Conservation (phyloP, 1,140 invertebrate species). For the Dolichoris vasculosae region DNA sequence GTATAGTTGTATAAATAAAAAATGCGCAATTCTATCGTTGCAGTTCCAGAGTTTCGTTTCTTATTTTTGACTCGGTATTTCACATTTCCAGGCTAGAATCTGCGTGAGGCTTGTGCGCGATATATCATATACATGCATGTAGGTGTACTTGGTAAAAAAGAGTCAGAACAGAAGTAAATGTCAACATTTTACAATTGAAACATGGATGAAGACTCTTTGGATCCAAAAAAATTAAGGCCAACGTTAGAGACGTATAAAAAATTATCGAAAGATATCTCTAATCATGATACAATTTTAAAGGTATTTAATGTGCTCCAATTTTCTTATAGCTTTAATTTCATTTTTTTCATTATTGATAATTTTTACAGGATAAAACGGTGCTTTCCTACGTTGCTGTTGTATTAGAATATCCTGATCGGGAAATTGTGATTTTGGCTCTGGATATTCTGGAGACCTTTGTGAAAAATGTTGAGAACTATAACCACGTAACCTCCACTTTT, state of each 20-base stretch:
- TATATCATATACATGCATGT: not conserved
- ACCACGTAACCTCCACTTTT: conserved; percentile 73
- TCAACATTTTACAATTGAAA: conserved; percentile 57
- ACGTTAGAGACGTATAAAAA: conserved; percentile 71
- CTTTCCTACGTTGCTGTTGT: conserved; percentile 71
- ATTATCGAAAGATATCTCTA: conserved; percentile 68
- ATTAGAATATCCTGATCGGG: conserved; percentile 68
- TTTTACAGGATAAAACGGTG: conserved; percentile 71
- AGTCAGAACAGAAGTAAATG: not conserved
- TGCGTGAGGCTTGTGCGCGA: conserved; percentile 3
- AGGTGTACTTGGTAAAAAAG: not conserved
- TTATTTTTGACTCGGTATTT: not conserved
- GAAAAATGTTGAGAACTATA: conserved; percentile 72
- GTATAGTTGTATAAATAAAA: not conserved
- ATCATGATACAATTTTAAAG: conserved; percentile 74
- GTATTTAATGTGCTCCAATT: conserved; percentile 57
- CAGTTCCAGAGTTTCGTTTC: conserved; percentile 27
- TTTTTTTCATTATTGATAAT: conserved; percentile 34
- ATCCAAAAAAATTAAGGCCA: conserved; percentile 66
- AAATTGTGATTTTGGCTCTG: conserved; percentile 67
- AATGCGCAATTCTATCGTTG: not conserved
- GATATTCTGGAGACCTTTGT: conserved; percentile 71
- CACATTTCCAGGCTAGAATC: not conserved
- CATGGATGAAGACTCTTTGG: conserved; percentile 68
- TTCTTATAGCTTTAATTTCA: conserved; percentile 36